Percentiles rank a stretch among this genome's conserved stretches.
Conservation (phyloP, 2,888 invertebrate species). For the Merodon equestris region DNA sequence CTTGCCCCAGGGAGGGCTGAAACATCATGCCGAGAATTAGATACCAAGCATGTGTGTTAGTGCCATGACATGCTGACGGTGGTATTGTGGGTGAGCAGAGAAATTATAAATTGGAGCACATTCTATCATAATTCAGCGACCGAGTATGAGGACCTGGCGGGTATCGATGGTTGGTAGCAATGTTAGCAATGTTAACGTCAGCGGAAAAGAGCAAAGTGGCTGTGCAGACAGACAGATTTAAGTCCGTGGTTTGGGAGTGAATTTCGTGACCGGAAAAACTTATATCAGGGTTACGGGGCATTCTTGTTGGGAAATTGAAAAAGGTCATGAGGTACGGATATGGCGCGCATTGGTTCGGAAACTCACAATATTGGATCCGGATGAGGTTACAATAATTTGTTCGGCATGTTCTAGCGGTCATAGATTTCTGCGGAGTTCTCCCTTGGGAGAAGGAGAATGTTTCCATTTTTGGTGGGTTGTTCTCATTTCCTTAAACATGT, state of each 20-base stretch:
- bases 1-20: slow-evolving; percentile 37
- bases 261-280: slow-evolving; percentile 66
- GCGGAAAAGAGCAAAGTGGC: neutral
- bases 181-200: neutral
- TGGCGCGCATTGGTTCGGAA: slow-evolving; percentile 67
- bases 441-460: too few relatives aligned
- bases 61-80: slow-evolving; percentile 26
- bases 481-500: too few relatives aligned
- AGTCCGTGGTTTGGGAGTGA: slow-evolving; percentile 18
- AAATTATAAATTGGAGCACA: slow-evolving; percentile 67
- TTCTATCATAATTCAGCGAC: slow-evolving; percentile 61
- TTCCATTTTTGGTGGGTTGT: too few relatives aligned
- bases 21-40: slow-evolving; percentile 60
- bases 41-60: slow-evolving; percentile 53
- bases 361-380: slow-evolving; percentile 67
- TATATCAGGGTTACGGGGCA: slow-evolving; percentile 46
- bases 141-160: slow-evolving; percentile 1
- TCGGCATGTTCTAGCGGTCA: slow-evolving; percentile 51
- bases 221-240: neutral
- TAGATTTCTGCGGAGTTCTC: neutral
- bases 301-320: slow-evolving; percentile 54
- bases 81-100: slow-evolving; percentile 19
- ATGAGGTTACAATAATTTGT: slow-evolving; percentile 67
- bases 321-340: slow-evolving; percentile 58
- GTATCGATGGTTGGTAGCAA: neutral